Evolutionary conservation across 2,113 vertebrate genomes (phyloP).

Genomic region (Morone chrysops): DNA sequence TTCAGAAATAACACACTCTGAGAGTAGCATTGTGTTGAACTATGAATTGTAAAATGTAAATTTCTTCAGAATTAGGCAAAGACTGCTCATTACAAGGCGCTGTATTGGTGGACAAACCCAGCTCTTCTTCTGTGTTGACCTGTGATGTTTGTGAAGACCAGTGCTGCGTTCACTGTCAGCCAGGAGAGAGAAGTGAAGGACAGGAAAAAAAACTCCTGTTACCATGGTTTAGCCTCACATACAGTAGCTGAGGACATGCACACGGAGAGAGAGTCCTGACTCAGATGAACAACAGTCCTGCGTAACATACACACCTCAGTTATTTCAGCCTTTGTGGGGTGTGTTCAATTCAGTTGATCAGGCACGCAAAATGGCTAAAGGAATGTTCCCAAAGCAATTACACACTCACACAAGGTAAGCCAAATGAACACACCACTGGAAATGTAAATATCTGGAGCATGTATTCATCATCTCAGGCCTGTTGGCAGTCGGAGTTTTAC

Average conservation of each 20-base stretch:
- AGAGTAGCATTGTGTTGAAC: neutral
- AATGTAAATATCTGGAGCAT: constrained; percentile 32
- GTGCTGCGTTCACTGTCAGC: constrained; percentile 19
- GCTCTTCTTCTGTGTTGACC: constrained; percentile 10
- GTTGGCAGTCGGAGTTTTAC: constrained; percentile 63
- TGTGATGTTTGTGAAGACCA: constrained; percentile 11
- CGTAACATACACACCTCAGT: neutral
- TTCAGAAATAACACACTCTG: neutral
- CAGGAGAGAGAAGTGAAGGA: constrained; percentile 17
- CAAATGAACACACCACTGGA: constrained; percentile 16
- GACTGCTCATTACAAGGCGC: neutral
- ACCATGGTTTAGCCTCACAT: constrained; percentile 26
- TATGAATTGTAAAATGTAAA: constrained; percentile 5
- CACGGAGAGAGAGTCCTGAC: constrained; percentile 25
- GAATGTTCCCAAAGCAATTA: constrained; percentile 16
- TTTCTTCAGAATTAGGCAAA: constrained; percentile 3
- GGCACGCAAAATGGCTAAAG: constrained; percentile 14
- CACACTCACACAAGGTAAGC: constrained; percentile 8
- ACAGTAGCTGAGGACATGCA: constrained; percentile 16
- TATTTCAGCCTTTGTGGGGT: neutral
- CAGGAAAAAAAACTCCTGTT: constrained; percentile 7
- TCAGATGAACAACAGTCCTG: constrained; percentile 20
- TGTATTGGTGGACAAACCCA: neutral
- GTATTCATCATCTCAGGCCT: constrained; percentile 25
- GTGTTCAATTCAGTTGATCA: constrained; percentile 1